A percentile compares a stretch with the other conserved stretches of the same genome.
phyloP scores from a whole-genome alignment of 64 coral and sea anemone genomes.

The Catalaphyllia jardinei region DNA sequence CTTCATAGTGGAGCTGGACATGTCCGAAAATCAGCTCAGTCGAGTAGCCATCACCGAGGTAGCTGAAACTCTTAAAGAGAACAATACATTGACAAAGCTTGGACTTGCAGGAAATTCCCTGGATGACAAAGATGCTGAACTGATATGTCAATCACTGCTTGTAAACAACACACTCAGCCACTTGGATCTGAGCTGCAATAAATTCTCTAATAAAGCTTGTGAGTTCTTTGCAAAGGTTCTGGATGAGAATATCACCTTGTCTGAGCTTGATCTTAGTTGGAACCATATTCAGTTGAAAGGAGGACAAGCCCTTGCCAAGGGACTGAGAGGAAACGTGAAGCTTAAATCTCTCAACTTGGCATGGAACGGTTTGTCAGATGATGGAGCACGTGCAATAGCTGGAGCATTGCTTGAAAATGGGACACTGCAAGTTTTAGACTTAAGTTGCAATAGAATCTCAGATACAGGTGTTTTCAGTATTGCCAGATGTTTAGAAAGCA shows the following conservation, averaged over 20 bases:
- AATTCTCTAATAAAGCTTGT: slow-evolving; percentile 75
- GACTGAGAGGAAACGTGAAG: slow-evolving; percentile 80
- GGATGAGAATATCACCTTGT: slow-evolving; percentile 77
- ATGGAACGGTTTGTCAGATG: slow-evolving; percentile 86
- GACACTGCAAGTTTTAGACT: slow-evolving; percentile 60
- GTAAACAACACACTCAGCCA: slow-evolving; percentile 60
- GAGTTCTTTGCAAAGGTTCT: slow-evolving; percentile 69
- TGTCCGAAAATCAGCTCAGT: slow-evolving; percentile 86
- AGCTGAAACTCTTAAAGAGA: slow-evolving; percentile 77
- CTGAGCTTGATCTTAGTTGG: slow-evolving; percentile 81
- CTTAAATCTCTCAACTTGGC: slow-evolving; percentile 81
- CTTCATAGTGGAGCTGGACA: slow-evolving; percentile 84
- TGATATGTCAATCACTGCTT: slow-evolving; percentile 59
- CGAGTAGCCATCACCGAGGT: slow-evolving; percentile 37
- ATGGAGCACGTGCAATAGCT: slow-evolving; percentile 62
- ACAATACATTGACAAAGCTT: slow-evolving; percentile 76
- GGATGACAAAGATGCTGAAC: slow-evolving; percentile 73
- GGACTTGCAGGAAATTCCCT: slow-evolving; percentile 68
- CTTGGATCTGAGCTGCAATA: slow-evolving; percentile 84
- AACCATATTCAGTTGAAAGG: slow-evolving; percentile 83
- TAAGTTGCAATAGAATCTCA: slow-evolving; percentile 81
- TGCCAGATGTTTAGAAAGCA: slow-evolving; percentile 49
- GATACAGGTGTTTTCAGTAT: slow-evolving; percentile 45
- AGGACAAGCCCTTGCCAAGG: slow-evolving; percentile 66
- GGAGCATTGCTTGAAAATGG: slow-evolving; percentile 67